Evolutionary conservation across 2,113 vertebrate genomes (phyloP).

Genomic region (Platysteira castanea): DNA sequence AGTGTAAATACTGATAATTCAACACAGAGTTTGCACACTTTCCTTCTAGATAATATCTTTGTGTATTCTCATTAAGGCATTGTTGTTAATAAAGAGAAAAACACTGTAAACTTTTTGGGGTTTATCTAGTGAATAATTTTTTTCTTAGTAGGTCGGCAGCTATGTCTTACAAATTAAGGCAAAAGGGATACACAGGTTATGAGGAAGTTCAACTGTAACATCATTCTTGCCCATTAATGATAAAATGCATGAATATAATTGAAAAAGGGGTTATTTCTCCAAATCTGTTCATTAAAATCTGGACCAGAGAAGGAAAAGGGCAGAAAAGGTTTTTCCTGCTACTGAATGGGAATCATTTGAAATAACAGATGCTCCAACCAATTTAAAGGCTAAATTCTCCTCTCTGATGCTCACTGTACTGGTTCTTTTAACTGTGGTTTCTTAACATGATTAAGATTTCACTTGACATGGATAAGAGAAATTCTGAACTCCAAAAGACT

Average conservation of each 20-base stretch:
- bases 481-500: background rate
- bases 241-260: background rate
- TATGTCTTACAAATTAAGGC: background rate
- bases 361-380: background rate
- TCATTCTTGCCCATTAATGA: background rate
- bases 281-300: background rate
- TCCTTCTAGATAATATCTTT: background rate
- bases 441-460: background rate
- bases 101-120: background rate
- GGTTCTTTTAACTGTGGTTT: background rate
- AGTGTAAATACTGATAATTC: background rate
- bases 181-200: background rate
- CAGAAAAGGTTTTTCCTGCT: background rate
- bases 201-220: background rate
- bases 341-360: background rate
- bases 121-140: background rate
- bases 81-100: background rate
- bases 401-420: background rate
- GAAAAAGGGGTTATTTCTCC: background rate
- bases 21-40: background rate
- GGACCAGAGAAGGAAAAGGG: background rate
- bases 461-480: background rate
- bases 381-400: background rate
- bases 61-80: background rate
- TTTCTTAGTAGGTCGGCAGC: background rate